Evolutionary conservation across 1,140 invertebrate species (phyloP), one percentile per base, ranked within the genome.

Genomic region (Pemphigus obesinymphae): DNA sequence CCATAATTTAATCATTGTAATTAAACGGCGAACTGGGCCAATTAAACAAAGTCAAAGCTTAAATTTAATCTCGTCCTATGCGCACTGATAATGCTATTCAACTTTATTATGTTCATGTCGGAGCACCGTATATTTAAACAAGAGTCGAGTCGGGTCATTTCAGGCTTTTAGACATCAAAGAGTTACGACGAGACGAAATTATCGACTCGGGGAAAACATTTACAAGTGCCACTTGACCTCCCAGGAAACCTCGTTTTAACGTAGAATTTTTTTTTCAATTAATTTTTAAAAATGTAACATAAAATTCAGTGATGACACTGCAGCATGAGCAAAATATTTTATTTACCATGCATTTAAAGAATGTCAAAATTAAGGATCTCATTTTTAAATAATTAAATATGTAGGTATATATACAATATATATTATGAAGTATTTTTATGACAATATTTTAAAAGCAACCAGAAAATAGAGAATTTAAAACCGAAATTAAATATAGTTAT

Each of bases 111-210:
- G n/a, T 78, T 78, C 50, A 63, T 37, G 37, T 80, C 50, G 73
- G 31, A 15, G n/a, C 31, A 61, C 37, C 20, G 40, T 31, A 61
- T 73, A 80, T 80, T 80, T 61, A 80, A 80, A 80, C 53, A 43
- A 55, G 37, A 58, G 55, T 61, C 55, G 75, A 78, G 75, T 17
- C 26, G 34, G 76, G 55, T 80, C 53, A 80, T 63, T 80, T 80
- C 55, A 80, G 17, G 37, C 55, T 80, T 80, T 61, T 80, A 80
- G 23, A 80, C 76, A 80, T 80, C 76, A 80, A 80, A 80, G 55
- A 43, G 34, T 61, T 58, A 61, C 55, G 55, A 61, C 50, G 53
- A 80, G 55, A 80, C 76, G 53, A 80, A 80, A 80, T 80, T 80
- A 80, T 80, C 40, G 76, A 80, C 76, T 80, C 53, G 55, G 40